Evolutionary conservation across 2,113 vertebrate genomes (phyloP).

Genomic region (Leucopsar rothschildi): DNA sequence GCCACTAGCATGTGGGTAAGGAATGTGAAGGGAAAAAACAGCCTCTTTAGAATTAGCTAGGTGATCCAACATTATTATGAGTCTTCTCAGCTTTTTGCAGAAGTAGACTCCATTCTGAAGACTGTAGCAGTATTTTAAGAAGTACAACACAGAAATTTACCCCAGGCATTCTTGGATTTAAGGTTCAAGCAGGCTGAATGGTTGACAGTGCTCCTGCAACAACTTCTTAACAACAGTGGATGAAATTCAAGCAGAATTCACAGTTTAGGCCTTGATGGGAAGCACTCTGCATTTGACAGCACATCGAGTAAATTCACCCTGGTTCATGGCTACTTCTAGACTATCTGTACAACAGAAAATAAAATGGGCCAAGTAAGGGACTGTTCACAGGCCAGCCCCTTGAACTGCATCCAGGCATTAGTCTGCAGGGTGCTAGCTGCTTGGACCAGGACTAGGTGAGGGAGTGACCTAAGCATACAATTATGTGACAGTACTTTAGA

Average conservation of each 20-base stretch:
- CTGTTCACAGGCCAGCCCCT: not conserved
- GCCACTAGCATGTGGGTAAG: not conserved
- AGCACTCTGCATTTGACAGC: not conserved
- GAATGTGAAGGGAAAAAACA: not conserved
- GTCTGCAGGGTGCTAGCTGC: not conserved
- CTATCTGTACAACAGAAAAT: not conserved
- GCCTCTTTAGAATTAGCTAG: not conserved
- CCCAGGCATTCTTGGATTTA: not conserved
- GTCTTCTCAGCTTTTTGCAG: not conserved
- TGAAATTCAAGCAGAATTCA: not conserved
- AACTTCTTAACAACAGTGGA: not conserved
- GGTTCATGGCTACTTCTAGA: not conserved
- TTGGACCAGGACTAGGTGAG: not conserved
- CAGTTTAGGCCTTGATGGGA: not conserved
- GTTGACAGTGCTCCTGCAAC: not conserved
- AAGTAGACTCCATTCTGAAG: not conserved
- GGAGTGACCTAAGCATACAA: rapidly evolving
- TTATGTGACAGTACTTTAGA: not conserved
- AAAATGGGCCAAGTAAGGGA: not conserved
- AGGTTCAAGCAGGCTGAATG: not conserved
- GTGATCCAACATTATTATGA: not conserved
- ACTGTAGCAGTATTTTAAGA: not conserved
- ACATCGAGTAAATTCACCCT: not conserved
- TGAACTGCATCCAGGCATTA: not conserved
- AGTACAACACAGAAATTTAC: not conserved